Conservation (phyloP, 2,113 vertebrate species). For the Eublepharis macularius region DNA sequence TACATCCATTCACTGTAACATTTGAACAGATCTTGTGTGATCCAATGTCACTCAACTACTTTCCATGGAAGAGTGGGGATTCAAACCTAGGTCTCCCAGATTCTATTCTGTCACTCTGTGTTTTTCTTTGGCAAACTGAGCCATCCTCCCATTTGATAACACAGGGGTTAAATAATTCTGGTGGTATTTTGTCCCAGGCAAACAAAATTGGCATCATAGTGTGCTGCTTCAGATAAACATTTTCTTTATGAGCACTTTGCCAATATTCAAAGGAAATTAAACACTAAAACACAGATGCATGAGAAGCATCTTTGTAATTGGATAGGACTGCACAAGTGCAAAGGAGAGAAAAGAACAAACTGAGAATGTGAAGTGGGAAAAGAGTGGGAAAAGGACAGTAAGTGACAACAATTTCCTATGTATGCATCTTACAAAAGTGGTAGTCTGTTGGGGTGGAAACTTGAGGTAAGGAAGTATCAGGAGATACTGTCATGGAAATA, state of each 20-base stretch:
- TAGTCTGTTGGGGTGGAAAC: background rate
- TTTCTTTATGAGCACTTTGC: background rate
- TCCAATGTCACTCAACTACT: no score
- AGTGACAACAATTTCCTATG: background rate
- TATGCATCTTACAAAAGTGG: background rate
- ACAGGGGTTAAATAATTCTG: background rate
- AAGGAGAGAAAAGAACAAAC: background rate
- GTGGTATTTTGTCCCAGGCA: background rate
- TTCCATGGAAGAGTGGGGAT: no score
- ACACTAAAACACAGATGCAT: background rate
- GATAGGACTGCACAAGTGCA: background rate
- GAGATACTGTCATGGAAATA: background rate
- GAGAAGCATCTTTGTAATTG: background rate
- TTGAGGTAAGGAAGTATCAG: background rate
- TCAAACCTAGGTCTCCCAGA: no score
- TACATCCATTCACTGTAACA: no score
- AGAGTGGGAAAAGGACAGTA: background rate
- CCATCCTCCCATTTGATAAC: background rate
- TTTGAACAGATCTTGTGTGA: no score
- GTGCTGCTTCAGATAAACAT: background rate
- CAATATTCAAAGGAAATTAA: background rate
- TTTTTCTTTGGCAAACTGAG: background rate
- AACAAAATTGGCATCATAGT: background rate
- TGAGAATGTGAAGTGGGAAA: background rate
- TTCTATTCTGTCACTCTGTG: background rate